Evolutionary conservation across 2,113 vertebrate genomes (phyloP).

Genomic region (Syngnathoides biaculeatus): DNA sequence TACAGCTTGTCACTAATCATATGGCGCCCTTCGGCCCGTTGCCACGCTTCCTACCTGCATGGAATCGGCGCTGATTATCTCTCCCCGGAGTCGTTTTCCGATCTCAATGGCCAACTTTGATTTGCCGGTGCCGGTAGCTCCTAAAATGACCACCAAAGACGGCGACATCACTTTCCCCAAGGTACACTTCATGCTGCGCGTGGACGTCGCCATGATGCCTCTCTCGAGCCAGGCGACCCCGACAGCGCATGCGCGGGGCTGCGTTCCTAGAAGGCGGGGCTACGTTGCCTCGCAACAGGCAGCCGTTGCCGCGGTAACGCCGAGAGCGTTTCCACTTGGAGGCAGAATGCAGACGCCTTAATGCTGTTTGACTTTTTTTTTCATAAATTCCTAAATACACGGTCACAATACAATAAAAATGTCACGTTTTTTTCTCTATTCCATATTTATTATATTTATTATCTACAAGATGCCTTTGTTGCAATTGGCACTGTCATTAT

Average conservation of each 20-base stretch:
- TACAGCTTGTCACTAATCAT: conserved; percentile 24
- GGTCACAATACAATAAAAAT: not conserved
- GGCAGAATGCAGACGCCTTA: not conserved
- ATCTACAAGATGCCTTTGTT: not conserved
- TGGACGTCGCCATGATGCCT: conserved; percentile 74
- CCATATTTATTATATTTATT: not conserved
- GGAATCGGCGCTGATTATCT: conserved; percentile 91
- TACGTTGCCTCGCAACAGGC: conserved; percentile 61
- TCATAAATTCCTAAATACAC: not conserved
- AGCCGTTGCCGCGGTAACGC: conserved; percentile 47
- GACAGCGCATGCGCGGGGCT: conserved; percentile 55
- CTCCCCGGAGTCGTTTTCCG: conserved; percentile 79
- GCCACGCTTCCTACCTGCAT: conserved; percentile 82
- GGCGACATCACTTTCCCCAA: conserved; percentile 49
- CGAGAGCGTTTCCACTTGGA: not conserved
- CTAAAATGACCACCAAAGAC: conserved; percentile 85
- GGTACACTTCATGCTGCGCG: conserved; percentile 38
- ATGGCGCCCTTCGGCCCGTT: conserved; percentile 1
- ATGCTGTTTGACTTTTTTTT: not conserved
- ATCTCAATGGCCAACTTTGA: conserved; percentile 87
- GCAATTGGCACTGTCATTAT: too few species aligned
- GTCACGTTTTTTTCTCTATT: not conserved
- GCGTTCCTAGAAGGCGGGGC: conserved; percentile 4
- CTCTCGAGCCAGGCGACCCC: conserved; percentile 4
- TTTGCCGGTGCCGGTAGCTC: conserved; percentile 90